Base-by-base conservation (phyloP, 30 jellyfish, hydroid and myxozoan species). In the Chironex yamaguchii region DNA sequence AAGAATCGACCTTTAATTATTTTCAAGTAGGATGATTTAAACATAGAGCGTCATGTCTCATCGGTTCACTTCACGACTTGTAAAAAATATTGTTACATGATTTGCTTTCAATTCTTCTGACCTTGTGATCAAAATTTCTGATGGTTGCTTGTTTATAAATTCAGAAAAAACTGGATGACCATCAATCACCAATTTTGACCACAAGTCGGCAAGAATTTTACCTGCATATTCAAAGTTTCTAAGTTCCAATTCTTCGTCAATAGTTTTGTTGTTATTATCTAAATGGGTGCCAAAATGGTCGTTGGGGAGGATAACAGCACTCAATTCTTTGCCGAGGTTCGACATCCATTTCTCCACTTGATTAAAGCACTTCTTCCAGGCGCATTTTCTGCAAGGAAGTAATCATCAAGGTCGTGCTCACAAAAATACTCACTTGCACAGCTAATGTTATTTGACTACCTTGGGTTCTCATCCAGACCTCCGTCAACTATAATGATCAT, bases 321-420 rank as follows among this genome's bases (percentile, higher is more conserved):
- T 78, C 82, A 78, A 78, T 78, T 78, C 86, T 82, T 78, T 78
- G 90, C 86, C 62, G 81, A 67, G 81, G 81, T 25, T 67, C n/a
- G n/a, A n/a, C n/a, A n/a, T n/a, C n/a, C n/a, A n/a, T 67, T 91
- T 49, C 87, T 80, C 91, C 17, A 80, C 93, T 52, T 67, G 85
- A 67, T 68, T 70, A 67, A 82, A 25, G 85, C 84, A 70, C 90
- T 82, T 72, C 90, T 67, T 68, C 91, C 91, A 42, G 93, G 91
- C 33, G 91, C 91, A 82, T 82, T 82, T 82, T 90, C 71, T 50
- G 90, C 91, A 63, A 82, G 89, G 85, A 82, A 82, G 73, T 52
- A 82, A 49, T 79, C 93, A 82, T 70, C 93, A 67, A 82, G 90
- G 91, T 33, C 91, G 50, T 36, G 85, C 71, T 69, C 86, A 20